Percentiles rank a stretch among this genome's conserved stretches.
These are phyloP conservation scores for Cactoblastis cactorum DNA, from an alignment of 2,888 invertebrate genomes.

Conservation along the genomic window DNA sequence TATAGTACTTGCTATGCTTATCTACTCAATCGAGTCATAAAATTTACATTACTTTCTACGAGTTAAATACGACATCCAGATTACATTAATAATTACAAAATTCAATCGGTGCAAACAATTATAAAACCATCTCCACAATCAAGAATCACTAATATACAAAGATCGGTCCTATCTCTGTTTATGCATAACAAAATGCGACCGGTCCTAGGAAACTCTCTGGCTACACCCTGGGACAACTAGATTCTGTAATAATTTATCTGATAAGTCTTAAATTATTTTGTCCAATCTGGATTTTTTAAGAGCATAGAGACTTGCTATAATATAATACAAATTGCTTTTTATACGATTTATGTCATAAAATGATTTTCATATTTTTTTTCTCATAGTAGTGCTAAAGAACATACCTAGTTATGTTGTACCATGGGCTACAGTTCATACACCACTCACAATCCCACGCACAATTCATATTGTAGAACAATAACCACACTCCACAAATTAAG, in stretches of 20 bases:
- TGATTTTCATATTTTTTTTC: no score
- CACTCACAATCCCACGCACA: not conserved
- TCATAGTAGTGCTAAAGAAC: not conserved
- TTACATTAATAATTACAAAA: conserved; percentile 75
- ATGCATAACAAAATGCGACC: conserved; percentile 62
- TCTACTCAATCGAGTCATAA: conserved; percentile 68
- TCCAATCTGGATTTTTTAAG: no score
- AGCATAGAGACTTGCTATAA: no score
- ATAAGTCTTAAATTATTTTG: no score
- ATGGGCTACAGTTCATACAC: not conserved
- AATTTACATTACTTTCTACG: conserved; percentile 71
- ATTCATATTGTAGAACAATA: not conserved
- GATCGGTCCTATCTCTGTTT: conserved; percentile 62
- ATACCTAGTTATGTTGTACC: not conserved
- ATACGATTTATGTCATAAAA: no score
- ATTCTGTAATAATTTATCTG: not conserved
- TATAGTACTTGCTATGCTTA: conserved; percentile 62
- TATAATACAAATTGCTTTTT: no score
- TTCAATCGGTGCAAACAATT: conserved; percentile 72
- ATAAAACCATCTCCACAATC: conserved; percentile 59
- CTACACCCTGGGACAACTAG: conserved; percentile 24
- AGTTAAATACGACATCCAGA: conserved; percentile 77
- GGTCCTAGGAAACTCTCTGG: conserved; percentile 62
- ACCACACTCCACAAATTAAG: not conserved
- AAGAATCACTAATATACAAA: conserved; percentile 43